Evolutionary conservation across 2,888 invertebrate genomes (phyloP), one percentile per base, ranked within the genome.

Genomic region (Pinctada fucata): DNA sequence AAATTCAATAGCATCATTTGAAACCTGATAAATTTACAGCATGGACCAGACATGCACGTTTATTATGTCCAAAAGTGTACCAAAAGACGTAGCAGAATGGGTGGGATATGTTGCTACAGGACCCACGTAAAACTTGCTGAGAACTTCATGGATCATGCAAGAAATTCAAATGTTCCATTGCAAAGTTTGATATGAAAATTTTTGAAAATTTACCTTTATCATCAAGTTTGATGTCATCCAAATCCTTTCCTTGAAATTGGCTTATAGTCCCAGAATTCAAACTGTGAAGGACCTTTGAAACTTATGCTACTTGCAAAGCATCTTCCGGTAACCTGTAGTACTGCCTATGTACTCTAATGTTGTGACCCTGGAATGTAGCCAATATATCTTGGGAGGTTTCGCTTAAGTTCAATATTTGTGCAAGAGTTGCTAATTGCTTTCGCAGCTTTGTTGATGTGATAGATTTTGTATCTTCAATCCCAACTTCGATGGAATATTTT

Each of bases 401-500:
- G 64, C 31, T 76, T 5, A 83, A 71, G 66, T 85, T 82, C 13
- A 82, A 72, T 5, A 85, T 72, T 63, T 82, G 84, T 0, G 81
- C 49, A 13, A 84, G 69, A 10, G 82, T 83, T n/a, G 83, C 83
- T n/a, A 85, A 48, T 58, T 85, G 83, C 68, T 85, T 83, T 64
- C 82, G 68, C 1, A 85, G 79, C 58, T 67, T 75, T 2, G 83
- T 85, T 69, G 81, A 82, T 3, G 80, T 82, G 3, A 85, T 13
- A 8, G 63, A 45, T 16, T 81, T 45, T 49, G 79, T 79, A 13
- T 45, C 45, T 65, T 69, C 58, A 16, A 82, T 73, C 13, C 67
- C 74, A 72, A 75, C 70, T 45, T 73, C 66, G 31, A n/a, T 65
- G 3, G 71, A 63, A 65, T 76, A 51, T 31, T 79, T 68, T 45